Percentiles rank a stretch among this genome's conserved stretches.
Evolutionary conservation across 2,797 vertebrate species (phyloP).

Genomic region (Platyrinchus mystaceus): DNA sequence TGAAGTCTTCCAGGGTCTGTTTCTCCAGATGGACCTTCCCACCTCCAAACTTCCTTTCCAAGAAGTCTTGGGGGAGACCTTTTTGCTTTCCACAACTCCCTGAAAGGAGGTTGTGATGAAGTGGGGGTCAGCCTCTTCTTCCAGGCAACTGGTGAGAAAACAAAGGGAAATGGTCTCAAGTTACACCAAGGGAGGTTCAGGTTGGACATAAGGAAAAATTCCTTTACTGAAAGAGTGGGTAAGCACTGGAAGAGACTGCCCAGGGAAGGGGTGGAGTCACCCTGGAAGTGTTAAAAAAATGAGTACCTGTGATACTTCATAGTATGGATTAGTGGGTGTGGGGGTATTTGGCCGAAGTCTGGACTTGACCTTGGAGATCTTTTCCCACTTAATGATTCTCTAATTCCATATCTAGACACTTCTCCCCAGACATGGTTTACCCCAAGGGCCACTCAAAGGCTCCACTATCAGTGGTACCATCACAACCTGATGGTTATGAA

Average conservation of each 20-base stretch:
- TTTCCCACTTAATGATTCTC: neutral
- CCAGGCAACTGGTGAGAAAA: neutral
- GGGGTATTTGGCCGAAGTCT: rapidly evolving
- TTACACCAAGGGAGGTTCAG: neutral
- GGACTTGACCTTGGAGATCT: neutral
- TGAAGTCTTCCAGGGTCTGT: neutral
- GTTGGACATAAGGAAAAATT: neutral
- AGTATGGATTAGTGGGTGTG: neutral
- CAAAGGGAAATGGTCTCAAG: neutral
- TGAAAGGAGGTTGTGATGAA: neutral
- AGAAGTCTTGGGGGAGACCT: neutral
- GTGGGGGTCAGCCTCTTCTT: neutral
- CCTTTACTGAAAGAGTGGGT: neutral
- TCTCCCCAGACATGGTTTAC: neutral
- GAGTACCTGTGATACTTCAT: neutral
- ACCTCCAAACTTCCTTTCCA: neutral
- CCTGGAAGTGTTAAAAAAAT: neutral
- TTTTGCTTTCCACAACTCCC: neutral
- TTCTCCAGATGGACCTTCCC: neutral
- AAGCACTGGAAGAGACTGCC: neutral
- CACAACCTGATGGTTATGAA: neutral
- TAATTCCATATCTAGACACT: neutral
- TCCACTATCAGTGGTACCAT: neutral
- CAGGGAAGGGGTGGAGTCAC: neutral
- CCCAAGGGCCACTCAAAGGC: neutral